These are phyloP conservation scores for Porphyrio hochstetteri DNA, from an alignment of 2,113 vertebrate genomes.

Conservation along the genomic window DNA sequence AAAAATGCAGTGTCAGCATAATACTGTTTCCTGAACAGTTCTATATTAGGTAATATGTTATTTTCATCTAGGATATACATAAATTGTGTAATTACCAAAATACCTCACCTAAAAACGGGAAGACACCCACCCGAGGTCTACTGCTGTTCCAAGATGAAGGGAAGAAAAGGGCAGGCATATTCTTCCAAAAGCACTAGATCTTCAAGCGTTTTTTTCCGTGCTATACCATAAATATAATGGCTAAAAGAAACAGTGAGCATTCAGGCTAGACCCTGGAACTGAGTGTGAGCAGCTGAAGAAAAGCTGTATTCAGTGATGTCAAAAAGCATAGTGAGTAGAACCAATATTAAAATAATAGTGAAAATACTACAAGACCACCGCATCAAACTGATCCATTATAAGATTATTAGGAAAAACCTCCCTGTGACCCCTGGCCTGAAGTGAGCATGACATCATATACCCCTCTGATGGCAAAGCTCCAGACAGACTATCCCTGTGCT, in stretches of 20 bases:
- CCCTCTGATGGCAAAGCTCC: not conserved
- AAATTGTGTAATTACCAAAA: not conserved
- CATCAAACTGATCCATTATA: not conserved
- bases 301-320: not conserved
- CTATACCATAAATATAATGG: not conserved
- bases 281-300: not conserved
- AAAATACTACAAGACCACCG: not conserved
- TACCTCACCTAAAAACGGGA: constrained; percentile 22
- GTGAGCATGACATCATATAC: not conserved
- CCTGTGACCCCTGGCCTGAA: not conserved
- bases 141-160: not conserved
- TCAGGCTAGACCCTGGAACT: not conserved
- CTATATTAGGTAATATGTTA: not conserved
- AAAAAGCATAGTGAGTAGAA: not conserved
- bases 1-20: constrained; percentile 45
- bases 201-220: not conserved
- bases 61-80: constrained; percentile 37
- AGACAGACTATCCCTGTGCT: not conserved
- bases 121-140: not conserved
- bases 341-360: not conserved
- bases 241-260: not conserved
- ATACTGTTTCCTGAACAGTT: constrained; percentile 29
- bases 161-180: not conserved
- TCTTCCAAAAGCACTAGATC: not conserved
- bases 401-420: not conserved